Evolutionary conservation across 2,888 invertebrate genomes (phyloP), one percentile per base, ranked within the genome.

Genomic region (Eristalis pertinax): DNA sequence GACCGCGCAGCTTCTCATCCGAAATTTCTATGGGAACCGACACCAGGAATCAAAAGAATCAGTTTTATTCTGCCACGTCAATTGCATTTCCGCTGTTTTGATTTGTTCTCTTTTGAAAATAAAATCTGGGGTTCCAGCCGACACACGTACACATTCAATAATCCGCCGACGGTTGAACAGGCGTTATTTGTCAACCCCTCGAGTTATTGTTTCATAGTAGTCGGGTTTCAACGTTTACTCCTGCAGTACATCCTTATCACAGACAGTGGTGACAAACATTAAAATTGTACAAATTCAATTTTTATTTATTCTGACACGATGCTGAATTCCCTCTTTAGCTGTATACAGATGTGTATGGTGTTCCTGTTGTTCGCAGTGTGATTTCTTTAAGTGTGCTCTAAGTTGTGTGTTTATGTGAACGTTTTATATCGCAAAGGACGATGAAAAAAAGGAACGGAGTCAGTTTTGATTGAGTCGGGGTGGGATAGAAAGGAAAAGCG

Each of bases 1-100:
- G 43, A 38, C 60, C 22, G 56, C 75, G 69, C 38, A 29, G n/a
- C 75, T 58, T 64, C 64, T 50, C 69, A 58, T 65, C 73, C 38
- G 32, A 38, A n/a, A 69, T 67, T 76, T 80, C 73, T 72, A 84
- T 84, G 84, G 87, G 87, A 87, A 84, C 84, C 87, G 63, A 79
- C 87, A 84, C 75, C 84, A 79, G 75, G 73, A 87, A 84, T 84
- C 87, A 87, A 64, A 60, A 75, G 75, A 79, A 79, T 87, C 84
- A 84, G 72, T 72, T 84, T 87, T 87, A 87, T 87, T 68, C 84
- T 76, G 87, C 72, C 76, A 87, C 84, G 87, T 87, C 87, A 87
- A 87, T 84, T 87, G 87, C 87, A 87, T 79, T 80, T 76, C 62
- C 58, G 24, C 11, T 77, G 78, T 86, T 78, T 70, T 74, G 70